These are phyloP conservation scores for Alloscopus bannaensis DNA, from an alignment of 2,888 invertebrate species.

Conservation along the genomic window DNA sequence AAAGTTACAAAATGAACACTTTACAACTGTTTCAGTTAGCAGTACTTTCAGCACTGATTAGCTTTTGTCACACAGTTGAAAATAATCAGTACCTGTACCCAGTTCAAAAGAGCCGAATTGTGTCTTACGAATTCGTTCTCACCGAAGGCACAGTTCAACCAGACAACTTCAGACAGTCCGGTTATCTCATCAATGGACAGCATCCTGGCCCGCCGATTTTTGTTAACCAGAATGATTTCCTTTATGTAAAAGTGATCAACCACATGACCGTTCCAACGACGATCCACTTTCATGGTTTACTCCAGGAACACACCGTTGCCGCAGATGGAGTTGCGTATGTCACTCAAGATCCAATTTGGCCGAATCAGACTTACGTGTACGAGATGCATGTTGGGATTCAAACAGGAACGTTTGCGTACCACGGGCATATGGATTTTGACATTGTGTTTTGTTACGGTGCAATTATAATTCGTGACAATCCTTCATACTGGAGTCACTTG, in stretches of 20 bases:
- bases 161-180: constrained; percentile 40
- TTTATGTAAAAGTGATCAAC: constrained; percentile 53
- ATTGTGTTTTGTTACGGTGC: constrained; percentile 62
- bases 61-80: not conserved
- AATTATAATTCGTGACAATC: constrained; percentile 57
- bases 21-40: not conserved
- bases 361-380: constrained; percentile 58
- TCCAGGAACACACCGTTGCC: constrained; percentile 53
- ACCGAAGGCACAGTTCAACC: constrained; percentile 40
- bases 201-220: constrained; percentile 63
- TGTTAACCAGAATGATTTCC: constrained; percentile 36
- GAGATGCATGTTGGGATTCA: constrained; percentile 59
- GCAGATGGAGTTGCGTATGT: constrained; percentile 66
- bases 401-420: constrained; percentile 67
- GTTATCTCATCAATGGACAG: constrained; percentile 57
- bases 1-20: not conserved
- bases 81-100: constrained; percentile 29
- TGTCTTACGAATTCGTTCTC: constrained; percentile 31
- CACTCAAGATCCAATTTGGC: constrained; percentile 63
- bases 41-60: not conserved
- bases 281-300: constrained; percentile 67
- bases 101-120: not conserved
- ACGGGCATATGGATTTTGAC: constrained; percentile 64
- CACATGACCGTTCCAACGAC: constrained; percentile 37
- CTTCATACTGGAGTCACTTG: constrained; percentile 24